Evolutionary conservation across 2,113 vertebrate genomes (phyloP), one percentile per base, ranked within the genome.

Genomic region (Rallus limicola): DNA sequence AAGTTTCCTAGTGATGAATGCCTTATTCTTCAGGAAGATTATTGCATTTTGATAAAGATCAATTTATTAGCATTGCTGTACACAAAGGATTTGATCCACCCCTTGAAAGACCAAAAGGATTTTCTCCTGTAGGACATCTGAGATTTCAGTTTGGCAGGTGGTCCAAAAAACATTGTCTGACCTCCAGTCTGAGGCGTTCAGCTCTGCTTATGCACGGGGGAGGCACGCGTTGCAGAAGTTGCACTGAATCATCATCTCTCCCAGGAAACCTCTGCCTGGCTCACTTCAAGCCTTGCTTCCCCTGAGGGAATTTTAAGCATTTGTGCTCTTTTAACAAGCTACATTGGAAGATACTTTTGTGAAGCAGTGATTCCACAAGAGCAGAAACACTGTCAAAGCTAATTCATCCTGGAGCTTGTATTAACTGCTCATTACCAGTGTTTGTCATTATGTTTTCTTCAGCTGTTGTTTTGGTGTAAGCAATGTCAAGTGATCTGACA

Each of bases 1-100:
- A 77, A 64, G 74, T 90, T 92, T 89, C 93, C 80, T 72, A 50
- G 60, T 56, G 88, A 60, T 82, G 82, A 83, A 56, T 70, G 48
- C 48, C 20, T 62, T 38, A 20, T 3, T 87, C n/a, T 94, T 88
- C 34, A 76, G 56, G 25, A 91, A 59, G 25, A 90, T 96, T 91
- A 82, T 72, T 95, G 77, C 52, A 60, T 84, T 93, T 97, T 96
- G 91, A 95, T 96, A 78, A 84, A 81, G 42, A 93, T 90, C 34
- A 65, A 53, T 86, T 77, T 94, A 92, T 86, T 93, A 10, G 46
- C 33, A 23, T 65, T 68, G 28, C 48, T 81, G 16, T 92, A 76
- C 34, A 38, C 56, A 71, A 75, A 40, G 11, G 48, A 52, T 75
- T 92, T 84, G 56, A 60, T 81, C 88, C 31, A 82, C 9, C 36